These are phyloP conservation scores for Drosophila jambulina DNA, from an alignment of 1,140 invertebrate species.

Conservation along the genomic window DNA sequence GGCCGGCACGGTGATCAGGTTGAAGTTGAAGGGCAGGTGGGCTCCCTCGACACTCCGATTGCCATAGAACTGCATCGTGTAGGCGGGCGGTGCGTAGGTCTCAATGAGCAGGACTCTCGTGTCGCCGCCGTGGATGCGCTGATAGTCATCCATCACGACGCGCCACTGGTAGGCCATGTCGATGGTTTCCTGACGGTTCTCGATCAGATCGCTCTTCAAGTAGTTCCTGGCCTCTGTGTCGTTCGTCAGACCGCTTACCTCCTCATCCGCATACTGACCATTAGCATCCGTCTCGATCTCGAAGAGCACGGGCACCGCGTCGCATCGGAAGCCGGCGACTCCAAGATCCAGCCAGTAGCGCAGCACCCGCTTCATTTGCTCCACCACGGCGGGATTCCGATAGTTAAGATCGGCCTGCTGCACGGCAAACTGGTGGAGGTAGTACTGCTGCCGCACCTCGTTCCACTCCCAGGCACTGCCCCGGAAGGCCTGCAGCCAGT, in stretches of 20 bases:
- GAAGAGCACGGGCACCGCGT: slow-evolving; percentile 87
- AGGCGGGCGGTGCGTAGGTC: slow-evolving; percentile 86
- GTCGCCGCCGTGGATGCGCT: slow-evolving; percentile 78
- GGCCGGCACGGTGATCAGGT: slow-evolving; percentile 77
- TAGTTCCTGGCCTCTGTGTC: slow-evolving; percentile 86
- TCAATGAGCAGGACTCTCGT: slow-evolving; percentile 90
- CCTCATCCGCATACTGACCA: slow-evolving; percentile 87
- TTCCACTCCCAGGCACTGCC: slow-evolving; percentile 88
- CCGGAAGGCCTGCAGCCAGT: slow-evolving; percentile 88
- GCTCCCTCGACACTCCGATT: slow-evolving; percentile 85
- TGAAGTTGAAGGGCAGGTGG: slow-evolving; percentile 88
- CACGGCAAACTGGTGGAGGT: slow-evolving; percentile 88
- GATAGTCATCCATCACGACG: slow-evolving; percentile 87
- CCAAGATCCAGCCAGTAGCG: slow-evolving; percentile 91
- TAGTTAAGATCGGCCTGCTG: slow-evolving; percentile 91
- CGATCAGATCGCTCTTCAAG: slow-evolving; percentile 88
- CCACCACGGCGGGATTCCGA: slow-evolving; percentile 87
- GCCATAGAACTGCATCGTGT: slow-evolving; percentile 87
- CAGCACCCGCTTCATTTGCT: slow-evolving; percentile 89
- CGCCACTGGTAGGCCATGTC: slow-evolving; percentile 88
- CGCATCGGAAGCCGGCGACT: slow-evolving; percentile 91
- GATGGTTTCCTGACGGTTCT: slow-evolving; percentile 87
- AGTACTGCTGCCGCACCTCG: slow-evolving; percentile 87
- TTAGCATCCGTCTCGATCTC: slow-evolving; percentile 86
- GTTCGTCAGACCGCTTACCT: slow-evolving; percentile 82